Evolutionary conservation across 2,113 vertebrate species (phyloP).

Genomic region (Syngnathoides biaculeatus): DNA sequence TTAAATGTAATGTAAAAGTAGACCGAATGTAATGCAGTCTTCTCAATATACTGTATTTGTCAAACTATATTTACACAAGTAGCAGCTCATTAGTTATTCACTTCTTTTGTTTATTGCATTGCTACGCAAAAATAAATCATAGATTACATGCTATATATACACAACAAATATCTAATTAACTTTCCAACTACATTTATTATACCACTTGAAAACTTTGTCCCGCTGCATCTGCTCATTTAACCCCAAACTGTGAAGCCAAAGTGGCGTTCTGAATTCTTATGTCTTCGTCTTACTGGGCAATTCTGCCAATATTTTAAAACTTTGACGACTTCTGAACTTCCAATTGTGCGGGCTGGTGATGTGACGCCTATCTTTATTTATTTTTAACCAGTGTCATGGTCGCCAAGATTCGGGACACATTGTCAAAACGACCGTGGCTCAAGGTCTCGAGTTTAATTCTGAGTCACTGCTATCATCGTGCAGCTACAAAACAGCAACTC

Average conservation of each 20-base stretch:
- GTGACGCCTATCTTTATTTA: too few relatives aligned
- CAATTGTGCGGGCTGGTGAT: neutral
- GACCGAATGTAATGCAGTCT: neutral
- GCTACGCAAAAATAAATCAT: neutral
- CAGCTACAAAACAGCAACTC: neutral
- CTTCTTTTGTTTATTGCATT: neutral
- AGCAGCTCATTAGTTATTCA: too few relatives aligned
- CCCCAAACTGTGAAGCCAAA: neutral
- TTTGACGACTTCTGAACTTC: neutral
- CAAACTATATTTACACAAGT: too few relatives aligned
- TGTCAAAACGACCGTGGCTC: constrained; percentile 27
- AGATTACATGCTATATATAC: neutral
- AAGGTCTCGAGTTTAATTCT: constrained; percentile 22
- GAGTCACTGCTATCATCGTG: neutral
- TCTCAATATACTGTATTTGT: neutral
- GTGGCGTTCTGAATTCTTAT: neutral
- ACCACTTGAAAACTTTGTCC: neutral
- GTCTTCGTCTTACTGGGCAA: too few relatives aligned
- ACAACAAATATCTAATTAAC: neutral
- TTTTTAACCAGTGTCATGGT: constrained; percentile 11
- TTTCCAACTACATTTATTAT: neutral
- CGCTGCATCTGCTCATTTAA: neutral
- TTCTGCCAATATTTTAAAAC: neutral
- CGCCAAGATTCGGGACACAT: neutral
- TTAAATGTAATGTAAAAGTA: too few relatives aligned